A percentile compares a stretch with the other conserved stretches of the same genome.
Conservation (phyloP, 1,140 invertebrate species). For the Daktulosphaira vitifoliae region DNA sequence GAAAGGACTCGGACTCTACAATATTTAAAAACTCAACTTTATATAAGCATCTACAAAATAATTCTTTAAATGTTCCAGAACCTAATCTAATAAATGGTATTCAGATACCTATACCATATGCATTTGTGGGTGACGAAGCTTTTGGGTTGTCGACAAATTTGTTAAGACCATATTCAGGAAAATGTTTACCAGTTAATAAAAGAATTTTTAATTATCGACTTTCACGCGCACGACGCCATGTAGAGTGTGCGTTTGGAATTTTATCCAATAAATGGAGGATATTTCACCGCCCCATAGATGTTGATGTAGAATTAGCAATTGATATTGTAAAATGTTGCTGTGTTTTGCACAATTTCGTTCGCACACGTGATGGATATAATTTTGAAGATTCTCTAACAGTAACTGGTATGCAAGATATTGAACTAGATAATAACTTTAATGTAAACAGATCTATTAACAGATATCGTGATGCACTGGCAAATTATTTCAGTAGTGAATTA, state of each 20-base stretch:
- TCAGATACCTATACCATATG: slow-evolving; percentile 4
- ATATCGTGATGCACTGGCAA: slow-evolving; percentile 15
- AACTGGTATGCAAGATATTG: slow-evolving; percentile 35
- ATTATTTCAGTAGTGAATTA: slow-evolving; percentile 18
- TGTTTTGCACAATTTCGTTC: slow-evolving; percentile 32
- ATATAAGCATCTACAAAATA: not conserved
- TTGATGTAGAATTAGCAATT: slow-evolving; percentile 34
- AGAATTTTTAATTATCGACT: slow-evolving; percentile 43
- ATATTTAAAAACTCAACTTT: slow-evolving; percentile 27
- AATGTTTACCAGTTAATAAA: slow-evolving; percentile 35
- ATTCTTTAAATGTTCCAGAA: not conserved
- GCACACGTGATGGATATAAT: slow-evolving; percentile 35
- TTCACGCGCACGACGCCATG: slow-evolving; percentile 38
- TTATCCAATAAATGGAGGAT: slow-evolving; percentile 36
- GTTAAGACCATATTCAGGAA: slow-evolving; percentile 39
- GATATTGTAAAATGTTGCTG: slow-evolving; percentile 37
- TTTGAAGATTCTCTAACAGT: slow-evolving; percentile 36
- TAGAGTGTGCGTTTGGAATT: slow-evolving; percentile 46
- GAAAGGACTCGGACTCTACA: slow-evolving; percentile 6
- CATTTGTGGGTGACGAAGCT: slow-evolving; percentile 43
- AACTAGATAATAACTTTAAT: not conserved
- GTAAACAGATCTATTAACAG: slow-evolving; percentile 2
- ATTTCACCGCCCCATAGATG: slow-evolving; percentile 37
- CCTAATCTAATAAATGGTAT: not conserved
- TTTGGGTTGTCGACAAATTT: slow-evolving; percentile 42